Evolutionary conservation across 1,140 invertebrate species (phyloP), one percentile per base, ranked within the genome.

Genomic region (Tachypleus tridentatus): DNA sequence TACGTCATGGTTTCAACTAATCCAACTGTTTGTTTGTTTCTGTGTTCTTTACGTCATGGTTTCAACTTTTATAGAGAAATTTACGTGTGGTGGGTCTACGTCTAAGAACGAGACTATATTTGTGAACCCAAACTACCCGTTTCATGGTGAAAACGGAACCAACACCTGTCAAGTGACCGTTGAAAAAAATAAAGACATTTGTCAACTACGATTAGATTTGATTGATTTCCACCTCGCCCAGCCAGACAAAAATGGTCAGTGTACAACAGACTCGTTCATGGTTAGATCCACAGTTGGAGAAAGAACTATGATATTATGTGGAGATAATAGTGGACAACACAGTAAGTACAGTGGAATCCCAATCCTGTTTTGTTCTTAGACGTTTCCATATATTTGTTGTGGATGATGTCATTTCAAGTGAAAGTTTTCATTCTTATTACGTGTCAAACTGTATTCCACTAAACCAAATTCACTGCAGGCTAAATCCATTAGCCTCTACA

Each of bases 21-120:
- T n/a, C n/a, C n/a, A n/a, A n/a, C n/a, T 29, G 29, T 29, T 29
- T 29, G 29, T 29, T 29, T 29, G 29, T 29, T 29, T 29, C 29
- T 29, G 2, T 29, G 29, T 29, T 29, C 29, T 29, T 29, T 29
- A 29, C 29, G 29, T 29, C 29, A 29, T 29, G 29, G 29, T 29
- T 29, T 29, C 29, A 29, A 29, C 29, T 29, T 29, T 29, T 29
- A 29, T 29, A 29, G 29, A 29, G 29, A 29, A 85, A 67, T 83
- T 85, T 66, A 85, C 82, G 5, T 92, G 90, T 74, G 86, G 85
- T 47, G 82, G 82, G n/a, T 82, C 83, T 62, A 83, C 90, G 4
- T 79, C 81, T 69, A 87, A 88, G 76, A 93, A 93, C 76, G 80
- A 91, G 53, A 92, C 89, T 0, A 91, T 92, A 74, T 88, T 93